A percentile compares a stretch with the other conserved stretches of the same genome.
Evolutionary conservation across 2,888 invertebrate genomes (phyloP).

Genomic region (Cataglyphis cursor): DNA sequence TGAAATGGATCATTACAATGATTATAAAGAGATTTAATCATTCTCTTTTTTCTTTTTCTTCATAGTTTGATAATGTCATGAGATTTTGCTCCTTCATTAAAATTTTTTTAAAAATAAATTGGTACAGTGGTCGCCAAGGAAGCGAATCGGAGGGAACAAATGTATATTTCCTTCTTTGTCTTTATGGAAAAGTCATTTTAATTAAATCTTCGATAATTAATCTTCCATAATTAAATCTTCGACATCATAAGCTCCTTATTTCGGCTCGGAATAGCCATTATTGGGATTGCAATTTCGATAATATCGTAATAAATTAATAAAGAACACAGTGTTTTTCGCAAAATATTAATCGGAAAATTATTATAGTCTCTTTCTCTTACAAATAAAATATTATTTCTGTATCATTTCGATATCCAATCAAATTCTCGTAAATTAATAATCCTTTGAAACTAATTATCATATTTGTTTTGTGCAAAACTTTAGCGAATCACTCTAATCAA

Average conservation of each 20-base stretch:
- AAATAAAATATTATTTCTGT: background rate
- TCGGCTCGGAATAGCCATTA: background rate
- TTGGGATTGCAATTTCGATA: background rate
- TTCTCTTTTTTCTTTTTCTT: background rate
- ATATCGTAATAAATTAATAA: conserved; percentile 14
- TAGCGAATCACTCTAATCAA: conserved; percentile 17
- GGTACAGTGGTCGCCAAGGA: background rate
- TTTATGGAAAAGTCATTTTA: background rate
- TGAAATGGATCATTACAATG: conserved; percentile 20
- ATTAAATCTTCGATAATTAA: background rate
- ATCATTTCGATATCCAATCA: background rate
- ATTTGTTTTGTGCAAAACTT: background rate
- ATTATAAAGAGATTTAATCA: background rate
- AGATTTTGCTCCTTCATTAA: background rate
- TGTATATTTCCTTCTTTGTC: background rate
- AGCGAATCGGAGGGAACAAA: background rate
- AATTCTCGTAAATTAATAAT: background rate
- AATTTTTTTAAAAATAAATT: background rate
- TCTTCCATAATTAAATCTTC: background rate
- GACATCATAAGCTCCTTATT: background rate
- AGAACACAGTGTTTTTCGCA: background rate
- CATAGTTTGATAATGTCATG: background rate
- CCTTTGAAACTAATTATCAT: background rate
- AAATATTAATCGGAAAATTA: background rate
- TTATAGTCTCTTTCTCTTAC: background rate